Conservation (phyloP, 2,797 vertebrate genomes). For the Psittacula echo region DNA sequence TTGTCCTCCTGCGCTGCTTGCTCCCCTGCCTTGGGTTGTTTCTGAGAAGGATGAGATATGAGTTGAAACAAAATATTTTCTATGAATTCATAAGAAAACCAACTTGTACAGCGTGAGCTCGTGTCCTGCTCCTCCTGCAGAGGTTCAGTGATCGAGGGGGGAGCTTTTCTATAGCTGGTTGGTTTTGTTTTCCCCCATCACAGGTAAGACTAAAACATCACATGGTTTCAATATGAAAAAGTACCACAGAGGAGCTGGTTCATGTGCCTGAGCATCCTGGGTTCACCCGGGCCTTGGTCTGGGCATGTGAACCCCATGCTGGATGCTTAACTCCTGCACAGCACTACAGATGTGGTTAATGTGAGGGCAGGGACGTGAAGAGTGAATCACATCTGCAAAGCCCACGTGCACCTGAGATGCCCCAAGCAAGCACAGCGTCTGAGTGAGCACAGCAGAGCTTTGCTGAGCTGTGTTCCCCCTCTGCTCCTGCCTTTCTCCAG, state of each 20-base stretch:
- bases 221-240: neutral
- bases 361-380: neutral
- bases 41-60: neutral
- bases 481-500: neutral
- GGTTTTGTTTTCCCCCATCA: neutral
- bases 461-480: neutral
- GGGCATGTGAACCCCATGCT: neutral
- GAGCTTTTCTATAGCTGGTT: neutral
- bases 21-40: neutral
- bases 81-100: neutral
- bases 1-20: neutral
- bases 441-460: accelerated
- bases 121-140: neutral
- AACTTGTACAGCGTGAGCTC: neutral
- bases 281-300: neutral
- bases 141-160: neutral
- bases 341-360: neutral
- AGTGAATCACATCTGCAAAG: neutral
- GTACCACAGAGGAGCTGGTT: accelerated
- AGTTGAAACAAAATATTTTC: neutral
- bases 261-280: accelerated
- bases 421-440: neutral
- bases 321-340: neutral
- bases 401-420: neutral
- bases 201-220: neutral